Evolutionary conservation across 2,113 vertebrate species (phyloP), one percentile per base, ranked within the genome.

Genomic region (Lota lota): DNA sequence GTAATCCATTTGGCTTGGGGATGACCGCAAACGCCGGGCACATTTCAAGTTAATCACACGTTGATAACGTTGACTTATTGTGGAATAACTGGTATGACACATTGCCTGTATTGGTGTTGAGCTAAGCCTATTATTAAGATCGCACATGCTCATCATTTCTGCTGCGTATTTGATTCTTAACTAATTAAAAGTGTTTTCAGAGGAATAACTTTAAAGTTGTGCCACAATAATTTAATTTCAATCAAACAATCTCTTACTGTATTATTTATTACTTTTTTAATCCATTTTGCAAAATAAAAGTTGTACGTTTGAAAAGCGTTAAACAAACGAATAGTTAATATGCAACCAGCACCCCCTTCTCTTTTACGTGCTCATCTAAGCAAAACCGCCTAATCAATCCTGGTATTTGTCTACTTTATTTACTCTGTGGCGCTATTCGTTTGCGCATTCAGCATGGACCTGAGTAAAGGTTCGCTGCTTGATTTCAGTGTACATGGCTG

Each of bases 321-420:
- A 47, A 47, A 47, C 40, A 47, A 14, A 47, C 12, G 7, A 47
- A 47, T 47, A 47, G 40, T 47, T 47, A 12, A 10, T 10, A 47
- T 47, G 40, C 40, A 47, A 47, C 12, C 40, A 47, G 40, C 40
- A 47, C 10, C 40, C 53, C 53, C 22, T 57, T 50, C 5, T 36
- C 5, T 76, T 77, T 72, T 74, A 28, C 70, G 24, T 63, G 0
- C 8, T 68, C 51, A 61, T 77, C 14, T 47, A 61, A 17, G 33
- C 47, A 18, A 14, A 47, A 40, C 21, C 17, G 40, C 18, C 22
- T 40, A n/a, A 70, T 61, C 61, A 72, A 0, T 64, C 36, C 19
- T 66, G 24, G 47, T 86, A 57, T 85, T 87, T 87, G 72, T 71
- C 74, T 33, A 22, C 28, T 0, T 4, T 88, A 73, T 89, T 88